A percentile compares a stretch with the other conserved stretches of the same genome.
Evolutionary conservation across 2,888 invertebrate genomes (phyloP).

Genomic region (Calliopum simillimum): DNA sequence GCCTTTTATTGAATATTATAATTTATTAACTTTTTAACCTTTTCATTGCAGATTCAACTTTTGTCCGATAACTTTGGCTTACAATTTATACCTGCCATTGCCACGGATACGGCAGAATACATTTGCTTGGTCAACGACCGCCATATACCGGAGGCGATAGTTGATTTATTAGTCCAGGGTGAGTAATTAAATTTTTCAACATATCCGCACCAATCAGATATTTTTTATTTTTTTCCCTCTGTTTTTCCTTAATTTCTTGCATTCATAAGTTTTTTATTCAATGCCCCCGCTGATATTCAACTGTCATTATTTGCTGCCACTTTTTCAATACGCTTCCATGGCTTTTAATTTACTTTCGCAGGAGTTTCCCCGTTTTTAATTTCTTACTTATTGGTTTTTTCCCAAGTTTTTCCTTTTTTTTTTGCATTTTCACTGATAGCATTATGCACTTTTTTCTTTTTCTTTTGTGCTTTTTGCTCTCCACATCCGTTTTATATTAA

Average conservation of each 20-base stretch:
- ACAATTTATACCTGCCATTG: constrained; percentile 73
- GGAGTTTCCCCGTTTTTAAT: not conserved
- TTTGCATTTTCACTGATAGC: constrained; percentile 44
- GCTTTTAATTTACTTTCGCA: too few relatives aligned
- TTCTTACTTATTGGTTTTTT: not conserved
- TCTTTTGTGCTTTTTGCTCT: constrained; percentile 21
- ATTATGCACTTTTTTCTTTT: constrained; percentile 29
- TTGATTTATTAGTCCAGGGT: constrained; percentile 78
- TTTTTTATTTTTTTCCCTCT: too few relatives aligned
- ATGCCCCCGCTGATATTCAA: too few relatives aligned
- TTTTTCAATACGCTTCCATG: not conserved
- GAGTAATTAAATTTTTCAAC: constrained; percentile 55
- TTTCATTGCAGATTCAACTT: constrained; percentile 69
- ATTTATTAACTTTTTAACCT: not conserved
- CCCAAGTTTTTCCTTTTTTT: not conserved
- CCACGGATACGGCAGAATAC: constrained; percentile 76
- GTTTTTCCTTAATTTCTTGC: too few relatives aligned
- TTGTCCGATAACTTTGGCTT: constrained; percentile 73
- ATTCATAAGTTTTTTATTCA: too few relatives aligned
- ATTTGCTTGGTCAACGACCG: constrained; percentile 77
- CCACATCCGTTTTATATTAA: not conserved
- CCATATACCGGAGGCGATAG: constrained; percentile 74
- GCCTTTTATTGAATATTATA: not conserved
- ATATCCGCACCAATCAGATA: too few relatives aligned
- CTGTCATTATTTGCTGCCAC: too few relatives aligned